Conservation (phyloP, 2,888 invertebrate species). For the Neoascia interrupta region DNA sequence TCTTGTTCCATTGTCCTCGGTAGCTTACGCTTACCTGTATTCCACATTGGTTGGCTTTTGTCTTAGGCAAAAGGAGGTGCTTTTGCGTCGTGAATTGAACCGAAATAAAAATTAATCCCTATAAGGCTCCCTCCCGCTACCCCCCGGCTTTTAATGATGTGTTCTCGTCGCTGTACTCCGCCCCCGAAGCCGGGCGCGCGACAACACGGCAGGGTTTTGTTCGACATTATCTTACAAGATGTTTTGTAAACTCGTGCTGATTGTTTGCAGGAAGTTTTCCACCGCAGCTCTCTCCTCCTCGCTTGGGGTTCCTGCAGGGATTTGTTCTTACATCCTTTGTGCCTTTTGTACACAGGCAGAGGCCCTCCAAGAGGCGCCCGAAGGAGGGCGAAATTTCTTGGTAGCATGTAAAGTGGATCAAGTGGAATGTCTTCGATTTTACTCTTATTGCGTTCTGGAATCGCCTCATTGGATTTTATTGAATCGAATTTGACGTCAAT, state of each 20-base stretch:
- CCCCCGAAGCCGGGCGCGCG: not conserved
- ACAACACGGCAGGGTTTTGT: constrained; percentile 2
- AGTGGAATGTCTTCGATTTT: constrained; percentile 57
- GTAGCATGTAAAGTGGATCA: constrained; percentile 26
- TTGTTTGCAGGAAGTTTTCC: constrained; percentile 12
- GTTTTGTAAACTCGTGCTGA: constrained; percentile 30
- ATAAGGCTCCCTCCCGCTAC: constrained; percentile 18
- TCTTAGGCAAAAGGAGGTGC: not conserved
- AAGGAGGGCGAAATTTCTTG: not conserved
- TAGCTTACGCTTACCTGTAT: constrained; percentile 7
- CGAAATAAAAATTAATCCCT: constrained; percentile 48
- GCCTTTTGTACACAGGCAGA: not conserved
- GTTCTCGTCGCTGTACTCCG: not conserved
- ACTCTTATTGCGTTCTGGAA: constrained; percentile 47
- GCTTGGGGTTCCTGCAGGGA: not conserved
- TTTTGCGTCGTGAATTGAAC: constrained; percentile 31
- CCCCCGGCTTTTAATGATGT: constrained; percentile 34
- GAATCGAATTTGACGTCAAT: constrained; percentile 40
- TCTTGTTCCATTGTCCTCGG: constrained; percentile 49
- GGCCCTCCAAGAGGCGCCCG: not conserved
- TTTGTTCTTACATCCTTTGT: not conserved
- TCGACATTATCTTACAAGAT: constrained; percentile 47
- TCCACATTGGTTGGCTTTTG: constrained; percentile 3
- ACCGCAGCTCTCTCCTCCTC: not conserved
- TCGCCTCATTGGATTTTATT: constrained; percentile 52